Evolutionary conservation across 2,797 vertebrate species (phyloP).

Genomic region (Sebastes glaucus): DNA sequence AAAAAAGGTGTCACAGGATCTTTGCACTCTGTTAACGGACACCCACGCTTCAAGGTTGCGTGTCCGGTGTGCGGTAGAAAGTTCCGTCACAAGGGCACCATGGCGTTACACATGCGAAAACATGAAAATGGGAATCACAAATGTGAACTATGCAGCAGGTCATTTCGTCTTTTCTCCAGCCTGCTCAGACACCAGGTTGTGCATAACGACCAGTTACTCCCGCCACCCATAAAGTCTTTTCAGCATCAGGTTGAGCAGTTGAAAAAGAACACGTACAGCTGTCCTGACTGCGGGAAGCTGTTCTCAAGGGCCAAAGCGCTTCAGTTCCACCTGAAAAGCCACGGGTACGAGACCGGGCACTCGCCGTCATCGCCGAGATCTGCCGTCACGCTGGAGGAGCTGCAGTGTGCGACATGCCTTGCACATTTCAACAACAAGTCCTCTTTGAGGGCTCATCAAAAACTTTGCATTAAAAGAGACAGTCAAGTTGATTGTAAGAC

Average conservation of each 20-base stretch:
- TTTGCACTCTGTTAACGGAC: constrained; percentile 50
- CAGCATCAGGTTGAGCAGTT: constrained; percentile 84
- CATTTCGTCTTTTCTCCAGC: constrained; percentile 83
- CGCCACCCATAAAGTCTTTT: constrained; percentile 82
- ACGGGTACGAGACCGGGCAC: constrained; percentile 79
- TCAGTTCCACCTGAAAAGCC: constrained; percentile 87
- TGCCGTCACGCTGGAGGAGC: constrained; percentile 36
- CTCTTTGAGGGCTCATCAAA: constrained; percentile 75
- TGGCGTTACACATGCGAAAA: constrained; percentile 81
- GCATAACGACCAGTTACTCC: constrained; percentile 70
- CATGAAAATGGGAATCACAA: constrained; percentile 81
- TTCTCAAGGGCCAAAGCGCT: constrained; percentile 86
- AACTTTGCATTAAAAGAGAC: constrained; percentile 70
- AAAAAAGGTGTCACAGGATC: constrained; percentile 55
- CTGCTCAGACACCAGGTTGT: constrained; percentile 83
- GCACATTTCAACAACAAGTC: constrained; percentile 74
- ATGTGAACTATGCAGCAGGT: constrained; percentile 81
- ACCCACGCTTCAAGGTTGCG: constrained; percentile 68
- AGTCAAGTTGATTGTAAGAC: background rate
- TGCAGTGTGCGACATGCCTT: constrained; percentile 75
- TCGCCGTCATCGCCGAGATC: constrained; percentile 60
- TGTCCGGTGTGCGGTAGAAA: constrained; percentile 79
- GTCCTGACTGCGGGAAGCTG: constrained; percentile 83
- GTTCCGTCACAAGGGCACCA: constrained; percentile 79
- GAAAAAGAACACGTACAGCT: constrained; percentile 84